phyloP scores from a whole-genome alignment of 2,888 invertebrate genomes.

The Tribolium freemani region DNA sequence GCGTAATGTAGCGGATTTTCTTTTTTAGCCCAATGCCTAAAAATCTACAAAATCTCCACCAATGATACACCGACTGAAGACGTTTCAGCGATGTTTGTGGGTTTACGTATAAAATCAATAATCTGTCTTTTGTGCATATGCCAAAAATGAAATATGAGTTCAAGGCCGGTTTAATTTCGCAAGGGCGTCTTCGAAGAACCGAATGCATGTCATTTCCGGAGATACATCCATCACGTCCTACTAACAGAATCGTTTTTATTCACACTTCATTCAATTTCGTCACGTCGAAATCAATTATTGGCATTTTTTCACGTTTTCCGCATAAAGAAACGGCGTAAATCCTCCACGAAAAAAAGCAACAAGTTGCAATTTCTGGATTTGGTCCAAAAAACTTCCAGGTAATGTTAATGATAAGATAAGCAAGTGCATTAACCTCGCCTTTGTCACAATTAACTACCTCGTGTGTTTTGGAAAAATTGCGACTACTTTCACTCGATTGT shows the following conservation, averaged over 20 bases:
- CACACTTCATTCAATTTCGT: constrained; percentile 18
- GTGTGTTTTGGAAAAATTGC: background rate
- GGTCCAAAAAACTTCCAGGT: background rate
- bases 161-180: constrained; percentile 13
- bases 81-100: too few relatives aligned
- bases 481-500: background rate
- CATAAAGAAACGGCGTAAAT: background rate
- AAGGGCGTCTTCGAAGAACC: background rate
- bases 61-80: too few relatives aligned
- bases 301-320: constrained; percentile 11
- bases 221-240: constrained; percentile 10
- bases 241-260: constrained; percentile 18
- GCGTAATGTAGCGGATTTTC: too few relatives aligned
- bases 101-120: background rate
- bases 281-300: constrained; percentile 23
- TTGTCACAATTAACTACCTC: background rate
- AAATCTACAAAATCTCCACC: too few relatives aligned
- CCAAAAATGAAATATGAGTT: background rate
- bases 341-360: constrained; percentile 3
- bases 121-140: background rate
- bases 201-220: constrained; percentile 10
- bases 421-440: background rate
- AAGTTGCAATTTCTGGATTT: constrained; percentile 6
- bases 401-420: background rate
- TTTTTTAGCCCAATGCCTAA: too few relatives aligned